Evolutionary conservation across 2,113 vertebrate species (phyloP), one percentile per base, ranked within the genome.

Genomic region (Heterotis niloticus): DNA sequence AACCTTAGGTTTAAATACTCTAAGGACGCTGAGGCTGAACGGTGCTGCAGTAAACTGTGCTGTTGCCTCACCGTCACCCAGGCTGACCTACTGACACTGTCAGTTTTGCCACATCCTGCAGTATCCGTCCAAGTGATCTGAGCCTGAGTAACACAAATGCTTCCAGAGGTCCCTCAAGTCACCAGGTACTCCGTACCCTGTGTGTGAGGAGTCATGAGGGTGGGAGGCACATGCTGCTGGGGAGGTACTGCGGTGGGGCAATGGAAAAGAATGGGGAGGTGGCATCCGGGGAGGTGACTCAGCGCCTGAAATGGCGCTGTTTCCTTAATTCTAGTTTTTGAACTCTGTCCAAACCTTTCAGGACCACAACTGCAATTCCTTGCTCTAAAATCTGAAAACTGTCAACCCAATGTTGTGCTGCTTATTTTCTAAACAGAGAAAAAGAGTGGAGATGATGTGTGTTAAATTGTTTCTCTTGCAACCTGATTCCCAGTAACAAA

Each of bases 241-340:
- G 64, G 65, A 16, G 54, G 52, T 77, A 56, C n/a, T 57, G 64
- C 44, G 72, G 11, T 80, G 59, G 57, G 5, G 71, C 16, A 59
- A 23, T 29, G 64, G 52, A 9, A 57, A 23, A 51, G 69, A 62
- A 54, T 51, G 20, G 59, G 64, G 71, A 62, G 56, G 60, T 64
- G 56, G 80, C 57, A 62, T 64, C 16, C 13, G 74, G 59, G 74
- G 74, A 62, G 59, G 57, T 82, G 79, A 85, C 78, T 82, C 81
- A 82, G 82, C 77, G 18, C 44, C 80, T 76, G 71, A 82, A 79
- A 54, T 71, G 78, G 64, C 65, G 57, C 78, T 24, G 16, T 68
- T 83, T n/a, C 64, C 69, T 86, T 83, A 81, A 83, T 84, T 66
- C 81, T 76, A 74, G 75, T 71, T 82, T 80, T 81, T 80, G 72